Conservation (phyloP, 2,888 invertebrate genomes). For the Neelides folsomi region DNA sequence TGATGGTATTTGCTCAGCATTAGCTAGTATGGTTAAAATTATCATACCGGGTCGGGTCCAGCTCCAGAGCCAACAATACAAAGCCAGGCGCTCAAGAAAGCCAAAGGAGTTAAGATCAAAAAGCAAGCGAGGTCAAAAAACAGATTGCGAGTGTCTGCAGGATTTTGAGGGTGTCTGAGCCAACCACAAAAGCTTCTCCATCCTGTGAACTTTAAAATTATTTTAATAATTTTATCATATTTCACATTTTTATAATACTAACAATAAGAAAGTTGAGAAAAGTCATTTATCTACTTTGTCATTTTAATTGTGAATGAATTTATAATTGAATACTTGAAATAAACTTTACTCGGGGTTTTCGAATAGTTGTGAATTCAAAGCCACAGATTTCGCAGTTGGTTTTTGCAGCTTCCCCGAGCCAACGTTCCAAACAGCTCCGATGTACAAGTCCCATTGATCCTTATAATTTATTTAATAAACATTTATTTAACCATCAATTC, state of each 20-base stretch:
- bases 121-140: conserved; percentile 39
- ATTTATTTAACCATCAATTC: no score
- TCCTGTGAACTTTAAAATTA: conserved; percentile 20
- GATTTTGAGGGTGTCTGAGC: conserved; percentile 23
- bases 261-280: no score
- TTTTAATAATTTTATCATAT: not conserved
- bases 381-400: conserved; percentile 25
- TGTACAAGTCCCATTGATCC: conserved; percentile 33
- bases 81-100: conserved; percentile 37
- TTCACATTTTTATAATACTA: no score
- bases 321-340: no score
- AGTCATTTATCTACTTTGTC: no score
- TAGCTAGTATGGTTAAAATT: no score
- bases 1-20: no score
- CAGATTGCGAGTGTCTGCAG: conserved; percentile 34
- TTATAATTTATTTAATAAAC: conserved; percentile 6
- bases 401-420: conserved; percentile 31
- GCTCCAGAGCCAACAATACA: conserved; percentile 36
- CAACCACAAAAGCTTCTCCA: conserved; percentile 20
- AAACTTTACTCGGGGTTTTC: conserved; percentile 22
- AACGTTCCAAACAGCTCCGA: conserved; percentile 27
- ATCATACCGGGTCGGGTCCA: no score
- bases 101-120: conserved; percentile 38
- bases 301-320: no score
- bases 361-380: conserved; percentile 17